These are phyloP conservation scores for Pardalotus punctatus DNA, from an alignment of 2,113 vertebrate species.

Conservation along the genomic window DNA sequence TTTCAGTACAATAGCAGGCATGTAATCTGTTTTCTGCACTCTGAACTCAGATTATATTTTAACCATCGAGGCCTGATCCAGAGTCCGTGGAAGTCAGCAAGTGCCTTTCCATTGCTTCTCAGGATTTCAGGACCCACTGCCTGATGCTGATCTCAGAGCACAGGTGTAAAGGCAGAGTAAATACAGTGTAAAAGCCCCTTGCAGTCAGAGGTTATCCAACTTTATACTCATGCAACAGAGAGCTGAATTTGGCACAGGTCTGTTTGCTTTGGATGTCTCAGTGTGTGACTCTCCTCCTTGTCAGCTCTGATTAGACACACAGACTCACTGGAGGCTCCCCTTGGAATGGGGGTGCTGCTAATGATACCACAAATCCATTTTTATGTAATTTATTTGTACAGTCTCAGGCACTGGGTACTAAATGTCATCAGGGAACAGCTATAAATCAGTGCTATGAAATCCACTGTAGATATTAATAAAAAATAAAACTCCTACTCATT, in stretches of 20 bases:
- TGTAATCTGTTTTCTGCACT: constrained; percentile 46
- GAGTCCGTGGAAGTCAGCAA: neutral
- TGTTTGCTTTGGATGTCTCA: neutral
- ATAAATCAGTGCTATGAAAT: neutral
- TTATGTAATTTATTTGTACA: constrained; percentile 31
- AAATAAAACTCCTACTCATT: neutral
- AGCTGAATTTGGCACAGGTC: neutral
- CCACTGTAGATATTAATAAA: neutral
- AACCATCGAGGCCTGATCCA: neutral
- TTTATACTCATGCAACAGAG: neutral
- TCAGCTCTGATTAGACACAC: constrained; percentile 26
- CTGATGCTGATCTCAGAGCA: neutral
- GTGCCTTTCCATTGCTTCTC: fast-evolving
- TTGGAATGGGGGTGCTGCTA: constrained; percentile 23
- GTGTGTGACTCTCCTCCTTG: constrained; percentile 4
- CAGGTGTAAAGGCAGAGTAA: neutral
- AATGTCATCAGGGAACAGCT: constrained; percentile 7
- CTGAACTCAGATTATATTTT: constrained; percentile 44
- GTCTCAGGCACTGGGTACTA: neutral
- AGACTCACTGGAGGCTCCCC: constrained; percentile 3
- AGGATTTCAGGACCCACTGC: neutral
- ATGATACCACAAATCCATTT: constrained; percentile 11
- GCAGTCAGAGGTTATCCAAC: neutral
- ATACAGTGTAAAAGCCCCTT: neutral
- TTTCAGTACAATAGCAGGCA: constrained; percentile 8